Evolutionary conservation across 2,888 invertebrate species (phyloP), one percentile per base, ranked within the genome.

Genomic region (Dendrolimus pini): DNA sequence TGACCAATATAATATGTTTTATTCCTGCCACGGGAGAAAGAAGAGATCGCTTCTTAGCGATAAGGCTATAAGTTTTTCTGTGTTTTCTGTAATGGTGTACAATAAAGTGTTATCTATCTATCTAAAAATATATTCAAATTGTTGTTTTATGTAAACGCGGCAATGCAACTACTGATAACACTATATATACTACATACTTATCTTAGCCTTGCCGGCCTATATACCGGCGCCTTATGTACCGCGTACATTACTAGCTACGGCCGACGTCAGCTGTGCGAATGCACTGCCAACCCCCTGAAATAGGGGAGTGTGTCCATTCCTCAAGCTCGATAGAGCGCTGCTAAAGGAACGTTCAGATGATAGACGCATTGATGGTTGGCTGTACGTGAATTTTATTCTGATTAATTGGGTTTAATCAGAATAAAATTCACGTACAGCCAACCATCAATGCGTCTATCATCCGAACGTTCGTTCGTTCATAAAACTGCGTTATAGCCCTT

Each of bases 301-400:
- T 30, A 14, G 54, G 54, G 18, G 30, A 30, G 13, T 61, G 65
- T 68, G 62, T 64, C 71, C 72, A 74, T 76, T 77, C 72, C 79
- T 80, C 73, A 71, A 73, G 76, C 78, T 71, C 67, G 67, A 60
- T 67, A 63, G 71, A 76, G 72, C 77, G 72, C 68, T 70, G 74
- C 75, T 75, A 72, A 75, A 71, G 70, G 70, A 68, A 57, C 59
- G 59, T 52, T 55, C 58, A 42, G 56, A 53, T 58, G 55, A 56
- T 54, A 14, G 58, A 59, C 47, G 53, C 58, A 47, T 41, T 59
- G 64, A 60, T 61, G 62, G 60, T 65, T 30, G 6, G 30, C 30
- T 30, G 30, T 30, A 12, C n/a, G 12, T 12, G 12, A 52, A 12
- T 12, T 62, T 61, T 56, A 62, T 64, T 65, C 62, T 59, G 30